Evolutionary conservation across 2,888 invertebrate species (phyloP).

Genomic region (Leptinotarsa haldemani): DNA sequence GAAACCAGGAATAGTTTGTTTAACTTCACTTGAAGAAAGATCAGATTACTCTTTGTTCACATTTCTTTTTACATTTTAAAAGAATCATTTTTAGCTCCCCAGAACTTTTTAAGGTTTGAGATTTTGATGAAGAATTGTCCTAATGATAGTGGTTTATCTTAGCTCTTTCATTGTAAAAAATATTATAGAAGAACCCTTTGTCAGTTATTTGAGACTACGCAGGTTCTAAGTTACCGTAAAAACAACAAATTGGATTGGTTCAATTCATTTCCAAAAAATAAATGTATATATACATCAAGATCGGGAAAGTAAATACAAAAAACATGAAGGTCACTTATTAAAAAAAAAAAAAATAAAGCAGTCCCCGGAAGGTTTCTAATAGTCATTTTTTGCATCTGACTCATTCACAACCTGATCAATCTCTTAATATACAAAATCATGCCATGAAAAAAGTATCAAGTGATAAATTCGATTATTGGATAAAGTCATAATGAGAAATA

Average conservation of each 20-base stretch:
- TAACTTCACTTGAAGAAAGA: too few species aligned
- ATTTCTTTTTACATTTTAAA: too few species aligned
- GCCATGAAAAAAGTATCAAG: not conserved
- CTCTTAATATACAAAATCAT: slow-evolving; percentile 1
- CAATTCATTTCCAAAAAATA: not conserved
- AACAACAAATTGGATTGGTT: not conserved
- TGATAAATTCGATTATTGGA: not conserved
- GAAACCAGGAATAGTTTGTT: too few species aligned
- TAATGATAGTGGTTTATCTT: too few species aligned
- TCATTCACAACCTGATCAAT: not conserved
- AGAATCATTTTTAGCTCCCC: too few species aligned
- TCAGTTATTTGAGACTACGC: not conserved
- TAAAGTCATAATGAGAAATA: slow-evolving; percentile 6
- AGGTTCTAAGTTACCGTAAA: not conserved
- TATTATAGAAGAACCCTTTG: too few species aligned
- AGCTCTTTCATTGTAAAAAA: too few species aligned
- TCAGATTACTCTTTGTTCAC: too few species aligned
- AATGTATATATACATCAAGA: not conserved
- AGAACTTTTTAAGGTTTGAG: too few species aligned
- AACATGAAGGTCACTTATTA: not conserved
- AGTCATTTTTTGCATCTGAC: not conserved
- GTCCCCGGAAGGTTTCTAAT: not conserved
- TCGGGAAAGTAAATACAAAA: not conserved
- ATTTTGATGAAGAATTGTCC: too few species aligned
- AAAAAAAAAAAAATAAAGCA: slow-evolving; percentile 9